Conservation (phyloP, 2,797 vertebrate genomes). For the Gorsachius magnificus region DNA sequence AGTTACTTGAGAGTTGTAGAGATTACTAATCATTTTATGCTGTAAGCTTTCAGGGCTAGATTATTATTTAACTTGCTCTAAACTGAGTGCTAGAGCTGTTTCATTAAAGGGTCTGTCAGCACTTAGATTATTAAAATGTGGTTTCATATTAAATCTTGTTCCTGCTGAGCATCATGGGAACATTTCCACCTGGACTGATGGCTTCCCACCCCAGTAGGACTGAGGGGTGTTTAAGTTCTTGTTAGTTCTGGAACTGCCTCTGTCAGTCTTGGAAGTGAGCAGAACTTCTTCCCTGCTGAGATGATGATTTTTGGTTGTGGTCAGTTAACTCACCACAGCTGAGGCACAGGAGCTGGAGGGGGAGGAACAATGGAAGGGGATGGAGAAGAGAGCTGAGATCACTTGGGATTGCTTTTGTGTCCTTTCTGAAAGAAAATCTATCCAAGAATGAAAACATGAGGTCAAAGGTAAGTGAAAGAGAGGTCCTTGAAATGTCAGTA, state of each 20-base stretch:
- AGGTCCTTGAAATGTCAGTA: background rate
- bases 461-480: background rate
- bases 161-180: background rate
- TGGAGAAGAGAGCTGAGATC: background rate
- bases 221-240: background rate
- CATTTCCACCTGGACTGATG: background rate
- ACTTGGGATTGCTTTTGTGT: fast-evolving
- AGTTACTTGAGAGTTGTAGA: background rate
- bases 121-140: background rate
- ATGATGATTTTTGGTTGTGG: background rate
- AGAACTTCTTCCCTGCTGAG: background rate
- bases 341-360: background rate
- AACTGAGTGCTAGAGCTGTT: background rate
- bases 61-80: background rate
- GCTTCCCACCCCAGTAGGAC: background rate
- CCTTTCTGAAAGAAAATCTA: background rate
- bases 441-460: background rate
- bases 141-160: background rate
- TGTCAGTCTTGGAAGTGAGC: background rate
- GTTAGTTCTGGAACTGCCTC: background rate
- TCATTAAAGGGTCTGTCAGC: constrained; percentile 27
- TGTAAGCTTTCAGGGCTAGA: background rate
- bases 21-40: background rate
- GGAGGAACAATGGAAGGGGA: background rate
- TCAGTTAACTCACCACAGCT: background rate